Evolutionary conservation across 2,113 vertebrate genomes (phyloP).

Genomic region (Bagarius yarrelli): DNA sequence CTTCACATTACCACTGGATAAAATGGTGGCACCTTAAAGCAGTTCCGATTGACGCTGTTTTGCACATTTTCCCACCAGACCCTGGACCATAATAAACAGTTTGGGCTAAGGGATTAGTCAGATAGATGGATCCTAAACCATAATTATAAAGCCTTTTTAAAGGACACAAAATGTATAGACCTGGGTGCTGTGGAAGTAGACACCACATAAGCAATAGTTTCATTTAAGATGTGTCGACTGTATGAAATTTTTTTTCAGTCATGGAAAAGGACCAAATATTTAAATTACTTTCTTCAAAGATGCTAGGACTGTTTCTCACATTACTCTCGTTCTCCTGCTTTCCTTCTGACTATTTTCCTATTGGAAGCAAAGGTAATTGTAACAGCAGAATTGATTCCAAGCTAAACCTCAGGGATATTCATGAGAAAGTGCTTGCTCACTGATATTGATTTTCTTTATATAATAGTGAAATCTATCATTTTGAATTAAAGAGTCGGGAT

Average conservation of each 20-base stretch:
- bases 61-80: constrained; percentile 41
- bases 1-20: background rate
- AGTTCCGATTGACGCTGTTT: constrained; percentile 37
- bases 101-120: constrained; percentile 46
- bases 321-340: background rate
- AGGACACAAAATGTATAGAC: constrained; percentile 45
- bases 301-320: background rate
- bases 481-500: constrained; percentile 47
- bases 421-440: constrained; percentile 44
- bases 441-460: constrained; percentile 54
- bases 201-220: constrained; percentile 31
- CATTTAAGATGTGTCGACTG: constrained; percentile 32
- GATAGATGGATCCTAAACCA: constrained; percentile 49
- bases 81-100: constrained; percentile 37
- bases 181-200: constrained; percentile 34
- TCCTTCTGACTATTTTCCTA: constrained; percentile 24
- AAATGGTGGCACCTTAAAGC: constrained; percentile 19
- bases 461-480: constrained; percentile 59
- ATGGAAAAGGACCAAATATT: constrained; percentile 35
- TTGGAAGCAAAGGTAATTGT: constrained; percentile 51
- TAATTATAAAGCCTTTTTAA: constrained; percentile 31
- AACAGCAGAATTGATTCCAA: constrained; percentile 54
- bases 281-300: constrained; percentile 29
- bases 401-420: constrained; percentile 48
- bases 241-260: constrained; percentile 38